Conservation (phyloP, 1,140 invertebrate species). For the Heliothis subflexa region DNA sequence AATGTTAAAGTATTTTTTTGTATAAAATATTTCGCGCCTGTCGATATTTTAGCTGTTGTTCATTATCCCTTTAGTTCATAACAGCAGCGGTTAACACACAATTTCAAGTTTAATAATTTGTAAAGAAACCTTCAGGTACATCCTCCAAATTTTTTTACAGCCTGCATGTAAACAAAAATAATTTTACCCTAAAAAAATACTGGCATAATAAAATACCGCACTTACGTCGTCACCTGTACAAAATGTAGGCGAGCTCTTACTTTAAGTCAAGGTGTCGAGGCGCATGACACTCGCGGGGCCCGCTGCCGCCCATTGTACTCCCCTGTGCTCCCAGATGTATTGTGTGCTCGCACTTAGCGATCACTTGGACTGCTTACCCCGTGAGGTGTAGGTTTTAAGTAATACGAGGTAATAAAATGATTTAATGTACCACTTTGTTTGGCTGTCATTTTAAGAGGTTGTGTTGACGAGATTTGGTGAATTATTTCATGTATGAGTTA, state of each 20-base stretch:
- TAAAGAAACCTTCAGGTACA: no score
- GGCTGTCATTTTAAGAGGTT: not conserved
- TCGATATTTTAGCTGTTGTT: no score
- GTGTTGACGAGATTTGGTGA: not conserved
- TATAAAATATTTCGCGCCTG: no score
- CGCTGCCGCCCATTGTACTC: not conserved
- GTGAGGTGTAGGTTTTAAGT: not conserved
- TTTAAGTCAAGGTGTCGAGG: slow-evolving; percentile 63
- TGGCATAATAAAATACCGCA: not conserved
- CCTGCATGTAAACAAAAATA: no score
- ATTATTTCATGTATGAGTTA: not conserved
- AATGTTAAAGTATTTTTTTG: no score
- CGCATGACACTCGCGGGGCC: slow-evolving; percentile 47
- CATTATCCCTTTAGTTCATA: no score
- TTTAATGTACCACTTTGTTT: slow-evolving; percentile 1
- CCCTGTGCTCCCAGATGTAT: not conserved
- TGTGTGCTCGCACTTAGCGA: slow-evolving; percentile 34
- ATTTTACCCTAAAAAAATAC: not conserved
- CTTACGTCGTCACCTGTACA: slow-evolving; percentile 42
- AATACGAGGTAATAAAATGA: slow-evolving; percentile 10
- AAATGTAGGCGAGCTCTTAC: slow-evolving; percentile 56
- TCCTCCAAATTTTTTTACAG: no score
- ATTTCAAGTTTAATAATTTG: not conserved
- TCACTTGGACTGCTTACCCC: slow-evolving; percentile 6
- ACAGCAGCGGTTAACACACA: not conserved